phyloP scores from a whole-genome alignment of 2,888 invertebrate genomes.

The Antheraea assamensis region DNA sequence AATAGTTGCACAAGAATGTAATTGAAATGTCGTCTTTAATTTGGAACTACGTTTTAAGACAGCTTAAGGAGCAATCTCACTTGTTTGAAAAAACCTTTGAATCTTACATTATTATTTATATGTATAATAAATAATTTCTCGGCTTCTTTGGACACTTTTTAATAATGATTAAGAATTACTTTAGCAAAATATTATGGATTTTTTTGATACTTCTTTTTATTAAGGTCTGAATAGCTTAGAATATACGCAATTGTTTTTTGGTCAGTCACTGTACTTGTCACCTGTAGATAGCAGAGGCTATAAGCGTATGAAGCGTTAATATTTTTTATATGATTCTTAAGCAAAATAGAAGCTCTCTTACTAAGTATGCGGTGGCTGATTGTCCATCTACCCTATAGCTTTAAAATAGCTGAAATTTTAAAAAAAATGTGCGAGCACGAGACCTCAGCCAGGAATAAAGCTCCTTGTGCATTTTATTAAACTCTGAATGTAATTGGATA shows the following conservation, averaged over 20 bases:
- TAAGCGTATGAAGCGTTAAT: neutral
- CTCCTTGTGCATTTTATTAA: too few relatives aligned
- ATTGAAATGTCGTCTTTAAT: conserved; percentile 77
- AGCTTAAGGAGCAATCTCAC: conserved; percentile 24
- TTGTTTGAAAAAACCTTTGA: conserved; percentile 2
- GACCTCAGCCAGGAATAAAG: too few relatives aligned
- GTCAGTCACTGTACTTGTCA: neutral
- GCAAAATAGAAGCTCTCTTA: too few relatives aligned
- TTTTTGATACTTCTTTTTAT: neutral
- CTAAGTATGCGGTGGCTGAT: too few relatives aligned
- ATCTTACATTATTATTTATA: neutral
- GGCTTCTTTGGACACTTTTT: neutral
- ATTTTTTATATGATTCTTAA: too few relatives aligned
- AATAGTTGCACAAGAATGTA: conserved; percentile 76
- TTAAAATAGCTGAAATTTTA: too few relatives aligned
- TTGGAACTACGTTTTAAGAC: conserved; percentile 63
- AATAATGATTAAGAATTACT: neutral
- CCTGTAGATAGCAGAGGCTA: neutral
- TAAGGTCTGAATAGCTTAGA: neutral
- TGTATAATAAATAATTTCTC: neutral
- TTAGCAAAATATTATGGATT: neutral
- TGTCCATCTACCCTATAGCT: too few relatives aligned
- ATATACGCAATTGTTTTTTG: neutral
- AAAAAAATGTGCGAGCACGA: too few relatives aligned
- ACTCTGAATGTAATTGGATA: too few relatives aligned